Conservation (phyloP, 2,888 invertebrate genomes). For the Leptothorax acervorum region DNA sequence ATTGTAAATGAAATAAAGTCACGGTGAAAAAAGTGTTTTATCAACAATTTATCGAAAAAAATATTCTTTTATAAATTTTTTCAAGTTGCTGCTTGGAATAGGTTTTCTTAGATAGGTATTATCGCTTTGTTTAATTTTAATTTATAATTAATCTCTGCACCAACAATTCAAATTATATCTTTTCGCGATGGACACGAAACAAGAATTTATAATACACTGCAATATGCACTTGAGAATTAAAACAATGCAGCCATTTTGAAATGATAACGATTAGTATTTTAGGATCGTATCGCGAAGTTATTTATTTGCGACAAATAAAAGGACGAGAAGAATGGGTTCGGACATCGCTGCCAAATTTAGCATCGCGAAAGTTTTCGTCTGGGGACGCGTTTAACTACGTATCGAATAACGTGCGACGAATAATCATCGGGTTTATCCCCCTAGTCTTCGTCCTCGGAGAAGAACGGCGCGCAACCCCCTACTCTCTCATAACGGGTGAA, state of each 20-base stretch:
- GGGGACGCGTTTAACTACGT: slow-evolving; percentile 57
- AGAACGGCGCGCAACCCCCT: neutral
- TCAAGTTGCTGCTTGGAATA: neutral
- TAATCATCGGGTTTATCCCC: slow-evolving; percentile 60
- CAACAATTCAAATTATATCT: neutral
- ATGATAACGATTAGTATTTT: slow-evolving; percentile 26
- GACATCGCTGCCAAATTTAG: neutral
- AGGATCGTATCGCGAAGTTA: neutral
- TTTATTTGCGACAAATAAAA: slow-evolving; percentile 25
- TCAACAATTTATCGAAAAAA: neutral
- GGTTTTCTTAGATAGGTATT: neutral
- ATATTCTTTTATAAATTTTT: neutral
- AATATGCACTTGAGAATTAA: neutral
- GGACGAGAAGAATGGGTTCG: neutral
- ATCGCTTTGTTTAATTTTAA: neutral
- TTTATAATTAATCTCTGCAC: neutral
- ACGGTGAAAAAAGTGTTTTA: neutral
- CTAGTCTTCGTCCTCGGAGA: slow-evolving; percentile 16
- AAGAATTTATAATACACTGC: neutral
- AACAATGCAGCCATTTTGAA: neutral
- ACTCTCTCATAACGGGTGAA: slow-evolving; percentile 70
- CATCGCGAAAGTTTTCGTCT: slow-evolving; percentile 24
- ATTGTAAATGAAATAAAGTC: neutral
- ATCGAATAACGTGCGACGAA: slow-evolving; percentile 71
- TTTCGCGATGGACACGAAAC: neutral